Evolutionary conservation across 2,797 vertebrate genomes (phyloP).

Genomic region (Avahi laniger): DNA sequence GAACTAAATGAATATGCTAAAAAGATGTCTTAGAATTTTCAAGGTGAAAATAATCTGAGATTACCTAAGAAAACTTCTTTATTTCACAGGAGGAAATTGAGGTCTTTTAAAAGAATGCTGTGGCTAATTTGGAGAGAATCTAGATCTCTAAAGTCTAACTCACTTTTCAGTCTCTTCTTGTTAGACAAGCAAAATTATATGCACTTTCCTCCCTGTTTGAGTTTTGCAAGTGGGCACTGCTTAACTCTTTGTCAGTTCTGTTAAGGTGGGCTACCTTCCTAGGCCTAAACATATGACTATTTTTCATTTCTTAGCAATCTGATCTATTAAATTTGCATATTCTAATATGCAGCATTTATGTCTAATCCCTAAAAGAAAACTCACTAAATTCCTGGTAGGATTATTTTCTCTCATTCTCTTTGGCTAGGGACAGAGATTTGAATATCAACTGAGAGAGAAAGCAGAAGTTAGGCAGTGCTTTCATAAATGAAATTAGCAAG

Average conservation of each 20-base stretch:
- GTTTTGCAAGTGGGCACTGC: conserved; percentile 61
- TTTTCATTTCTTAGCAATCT: conserved; percentile 75
- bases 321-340: conserved; percentile 74
- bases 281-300: conserved; percentile 72
- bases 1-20: background rate
- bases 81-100: background rate
- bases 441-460: conserved; percentile 79
- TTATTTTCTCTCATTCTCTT: conserved; percentile 69
- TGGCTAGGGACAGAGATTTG: conserved; percentile 74
- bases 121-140: background rate
- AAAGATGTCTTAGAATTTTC: background rate
- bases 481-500: conserved; percentile 85
- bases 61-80: background rate
- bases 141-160: background rate
- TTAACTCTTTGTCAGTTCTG: conserved; percentile 72
- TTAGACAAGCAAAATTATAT: conserved; percentile 60
- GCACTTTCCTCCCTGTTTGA: conserved; percentile 27
- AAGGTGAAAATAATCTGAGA: background rate
- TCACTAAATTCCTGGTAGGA: conserved; percentile 75
- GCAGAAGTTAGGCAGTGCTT: conserved; percentile 72
- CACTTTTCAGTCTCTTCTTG: conserved; percentile 21
- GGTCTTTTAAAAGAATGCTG: background rate
- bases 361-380: conserved; percentile 73
- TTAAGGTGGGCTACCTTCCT: conserved; percentile 68
- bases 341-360: conserved; percentile 75